Base-by-base conservation (phyloP, 2,888 invertebrate species). In the Lepidochitona cinerea region DNA sequence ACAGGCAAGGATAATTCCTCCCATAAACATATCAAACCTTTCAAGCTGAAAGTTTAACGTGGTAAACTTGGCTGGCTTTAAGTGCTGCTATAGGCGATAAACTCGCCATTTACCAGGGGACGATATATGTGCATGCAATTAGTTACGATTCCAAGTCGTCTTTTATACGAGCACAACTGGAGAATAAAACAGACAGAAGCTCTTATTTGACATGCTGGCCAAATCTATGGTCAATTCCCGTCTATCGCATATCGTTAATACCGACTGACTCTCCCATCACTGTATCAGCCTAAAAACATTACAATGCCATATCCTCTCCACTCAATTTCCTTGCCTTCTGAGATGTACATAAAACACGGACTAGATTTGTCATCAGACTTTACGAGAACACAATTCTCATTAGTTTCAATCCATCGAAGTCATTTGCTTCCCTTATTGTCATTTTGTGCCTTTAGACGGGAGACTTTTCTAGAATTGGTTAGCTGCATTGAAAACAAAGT, bases 21-120 rank as follows among this genome's bases (percentile, higher is more conserved):
- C 26, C 59, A 59, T 59, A 59, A 59, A 59, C 23, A 59, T 32
- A 59, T 59, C 59, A 59, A 59, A 59, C 59, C 59, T 59, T 59
- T 59, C 59, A 59, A 23, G 59, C 32, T 59, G 59, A 59, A 59
- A 59, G 26, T 59, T 29, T 29, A 59, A 32, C 59, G 59, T 59
- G 26, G 59, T 29, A 59, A 59, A 59, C 14, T 59, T 26, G 12
- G 26, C 59, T 14, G 32, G 59, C 59, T 29, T 23, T 59, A 29
- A 59, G 29, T 59, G 59, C 29, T 29, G 23, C 29, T 12, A 32
- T 14, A 4, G 26, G 59, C 59, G 29, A 59, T 59, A 59, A 59
- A 59, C 14, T 14, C 23, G 18, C 29, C 14, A 32, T 14, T 59
- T 23, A 32, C 32, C 29, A n/a, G n/a, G 29, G 26, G 59, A 14